Conservation (phyloP, 2,113 vertebrate species). For the Pygoscelis antarcticus region DNA sequence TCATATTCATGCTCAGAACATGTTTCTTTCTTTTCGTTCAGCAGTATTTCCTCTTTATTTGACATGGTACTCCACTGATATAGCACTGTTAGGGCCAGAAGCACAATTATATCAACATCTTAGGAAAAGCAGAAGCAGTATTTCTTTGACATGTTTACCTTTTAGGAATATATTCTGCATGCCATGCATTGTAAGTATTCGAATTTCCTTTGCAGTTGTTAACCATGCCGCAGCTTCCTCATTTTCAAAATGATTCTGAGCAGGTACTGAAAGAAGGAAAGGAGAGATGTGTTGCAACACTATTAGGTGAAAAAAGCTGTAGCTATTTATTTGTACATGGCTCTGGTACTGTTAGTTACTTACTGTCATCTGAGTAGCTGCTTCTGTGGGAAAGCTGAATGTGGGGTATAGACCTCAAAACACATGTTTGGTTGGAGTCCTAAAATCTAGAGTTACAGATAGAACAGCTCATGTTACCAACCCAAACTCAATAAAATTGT, state of each 20-base stretch:
- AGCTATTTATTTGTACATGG: not conserved
- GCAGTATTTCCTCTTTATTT: not conserved
- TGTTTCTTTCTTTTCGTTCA: not conserved
- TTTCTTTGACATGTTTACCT: slow-evolving; percentile 26
- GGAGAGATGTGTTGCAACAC: not conserved
- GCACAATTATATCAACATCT: not conserved
- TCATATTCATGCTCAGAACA: not conserved
- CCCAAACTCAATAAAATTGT: not conserved
- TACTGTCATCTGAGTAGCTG: not conserved
- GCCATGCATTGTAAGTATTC: not conserved
- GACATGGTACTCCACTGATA: not conserved
- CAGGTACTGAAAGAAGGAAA: not conserved
- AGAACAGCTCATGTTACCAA: not conserved
- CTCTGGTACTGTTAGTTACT: not conserved
- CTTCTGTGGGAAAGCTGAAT: not conserved
- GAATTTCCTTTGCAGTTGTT: not conserved
- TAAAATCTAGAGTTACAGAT: not conserved
- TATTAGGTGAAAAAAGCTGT: not conserved
- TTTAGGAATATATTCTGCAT: not conserved
- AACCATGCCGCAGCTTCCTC: not conserved
- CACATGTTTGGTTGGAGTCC: not conserved
- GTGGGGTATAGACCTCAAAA: not conserved
- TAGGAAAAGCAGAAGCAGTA: not conserved
- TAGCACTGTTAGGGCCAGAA: not conserved
- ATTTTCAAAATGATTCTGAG: not conserved